A percentile compares a stretch with the other conserved stretches of the same genome.
phyloP scores from a whole-genome alignment of 2,888 invertebrate species.

The Schizotus pectinicornis region DNA sequence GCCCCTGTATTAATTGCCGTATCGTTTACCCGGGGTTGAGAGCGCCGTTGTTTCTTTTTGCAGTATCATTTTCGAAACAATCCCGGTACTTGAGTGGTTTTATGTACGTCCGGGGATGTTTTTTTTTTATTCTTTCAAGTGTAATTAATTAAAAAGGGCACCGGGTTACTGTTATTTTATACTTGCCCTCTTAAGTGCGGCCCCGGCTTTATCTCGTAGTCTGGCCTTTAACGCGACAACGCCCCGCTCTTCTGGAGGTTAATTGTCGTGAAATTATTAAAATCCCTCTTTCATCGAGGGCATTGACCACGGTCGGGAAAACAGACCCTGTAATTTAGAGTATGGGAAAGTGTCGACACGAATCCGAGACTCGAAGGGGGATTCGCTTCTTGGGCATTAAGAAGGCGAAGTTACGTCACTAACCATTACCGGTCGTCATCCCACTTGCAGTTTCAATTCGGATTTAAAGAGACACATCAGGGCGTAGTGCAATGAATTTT shows the following conservation, averaged over 20 bases:
- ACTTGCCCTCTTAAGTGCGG: conserved; percentile 8
- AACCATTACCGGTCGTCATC: neutral
- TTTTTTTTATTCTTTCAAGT: conserved; percentile 25
- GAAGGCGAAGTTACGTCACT: neutral
- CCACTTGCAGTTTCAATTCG: neutral
- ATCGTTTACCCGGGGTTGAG: conserved; percentile 27
- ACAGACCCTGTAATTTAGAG: too few species aligned
- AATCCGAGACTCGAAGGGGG: neutral
- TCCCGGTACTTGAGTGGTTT: conserved; percentile 23
- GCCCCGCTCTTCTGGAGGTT: neutral
- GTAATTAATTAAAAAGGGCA: conserved; percentile 30
- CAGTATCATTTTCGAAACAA: conserved; percentile 22
- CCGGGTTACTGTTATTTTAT: conserved; percentile 28
- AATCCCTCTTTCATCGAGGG: neutral
- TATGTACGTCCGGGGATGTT: conserved; percentile 20
- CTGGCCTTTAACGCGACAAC: neutral
- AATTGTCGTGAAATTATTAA: conserved; percentile 7
- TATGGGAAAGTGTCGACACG: too few species aligned
- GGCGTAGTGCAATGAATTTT: neutral
- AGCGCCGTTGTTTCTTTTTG: conserved; percentile 9
- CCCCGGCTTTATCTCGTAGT: conserved; percentile 9
- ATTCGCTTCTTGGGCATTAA: neutral
- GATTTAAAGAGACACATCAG: neutral
- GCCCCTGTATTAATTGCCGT: conserved; percentile 31
- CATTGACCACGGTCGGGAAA: neutral